Evolutionary conservation across 2,888 invertebrate species (phyloP).

Genomic region (Drosophila mercatorum): DNA sequence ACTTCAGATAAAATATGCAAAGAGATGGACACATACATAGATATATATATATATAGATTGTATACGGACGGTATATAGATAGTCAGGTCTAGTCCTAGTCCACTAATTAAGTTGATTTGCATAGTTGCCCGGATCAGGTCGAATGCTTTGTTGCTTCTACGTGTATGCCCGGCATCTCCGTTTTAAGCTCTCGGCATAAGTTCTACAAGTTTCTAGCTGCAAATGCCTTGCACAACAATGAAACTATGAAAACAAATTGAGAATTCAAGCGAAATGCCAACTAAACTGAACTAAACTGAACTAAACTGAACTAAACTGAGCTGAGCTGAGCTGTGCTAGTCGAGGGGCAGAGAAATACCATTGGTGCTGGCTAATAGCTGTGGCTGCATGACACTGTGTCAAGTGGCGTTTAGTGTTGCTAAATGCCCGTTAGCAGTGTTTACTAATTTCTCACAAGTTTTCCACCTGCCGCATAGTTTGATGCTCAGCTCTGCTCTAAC

Average conservation of each 20-base stretch:
- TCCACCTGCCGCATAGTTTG: constrained; percentile 34
- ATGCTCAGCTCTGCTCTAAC: constrained; percentile 5
- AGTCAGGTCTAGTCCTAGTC: too few relatives aligned
- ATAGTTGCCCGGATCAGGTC: background rate
- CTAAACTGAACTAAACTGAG: background rate
- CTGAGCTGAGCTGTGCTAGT: background rate
- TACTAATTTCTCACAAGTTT: constrained; percentile 57
- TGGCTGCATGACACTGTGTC: constrained; percentile 45
- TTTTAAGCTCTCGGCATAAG: background rate
- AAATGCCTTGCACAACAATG: constrained; percentile 1
- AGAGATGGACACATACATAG: too few relatives aligned
- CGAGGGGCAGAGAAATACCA: background rate
- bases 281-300: background rate
- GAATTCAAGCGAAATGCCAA: constrained; percentile 7
- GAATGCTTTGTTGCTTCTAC: background rate
- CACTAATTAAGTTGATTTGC: background rate
- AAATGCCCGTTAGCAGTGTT: constrained; percentile 52
- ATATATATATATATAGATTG: too few relatives aligned
- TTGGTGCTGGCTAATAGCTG: constrained; percentile 49
- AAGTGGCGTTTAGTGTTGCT: constrained; percentile 58
- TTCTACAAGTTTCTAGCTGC: background rate
- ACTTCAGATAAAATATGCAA: too few relatives aligned
- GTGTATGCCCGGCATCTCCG: background rate
- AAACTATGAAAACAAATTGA: constrained; percentile 5
- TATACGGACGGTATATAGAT: too few relatives aligned